These are phyloP conservation scores for Aphrophora alni DNA, from an alignment of 2,888 invertebrate species.

Conservation along the genomic window DNA sequence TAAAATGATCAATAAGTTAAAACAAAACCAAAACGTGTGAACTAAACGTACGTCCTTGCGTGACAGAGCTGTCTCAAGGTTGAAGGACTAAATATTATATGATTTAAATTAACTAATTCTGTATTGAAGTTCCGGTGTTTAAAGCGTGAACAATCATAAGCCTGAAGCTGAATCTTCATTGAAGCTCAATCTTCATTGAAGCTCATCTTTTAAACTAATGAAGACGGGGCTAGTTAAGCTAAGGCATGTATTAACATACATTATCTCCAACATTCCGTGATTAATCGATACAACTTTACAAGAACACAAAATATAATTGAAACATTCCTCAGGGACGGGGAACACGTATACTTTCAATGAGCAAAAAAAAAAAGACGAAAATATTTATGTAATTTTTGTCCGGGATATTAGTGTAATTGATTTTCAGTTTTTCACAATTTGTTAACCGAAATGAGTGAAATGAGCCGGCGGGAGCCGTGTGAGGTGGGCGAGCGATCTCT, in stretches of 20 bases:
- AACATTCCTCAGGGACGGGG: neutral
- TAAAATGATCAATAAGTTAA: too few species aligned
- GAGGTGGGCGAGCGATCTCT: neutral
- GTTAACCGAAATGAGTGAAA: neutral
- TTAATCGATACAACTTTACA: neutral
- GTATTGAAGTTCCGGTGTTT: neutral
- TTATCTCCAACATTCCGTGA: neutral
- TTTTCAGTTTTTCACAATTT: constrained; percentile 2
- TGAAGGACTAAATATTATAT: neutral
- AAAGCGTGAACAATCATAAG: neutral
- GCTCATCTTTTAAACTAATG: neutral
- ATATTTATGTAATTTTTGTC: neutral
- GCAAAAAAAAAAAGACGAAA: neutral
- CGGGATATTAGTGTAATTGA: neutral
- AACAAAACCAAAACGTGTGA: too few species aligned
- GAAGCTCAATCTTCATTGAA: neutral
- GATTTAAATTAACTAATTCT: neutral
- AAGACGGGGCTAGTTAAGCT: neutral
- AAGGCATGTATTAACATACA: neutral
- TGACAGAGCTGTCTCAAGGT: neutral
- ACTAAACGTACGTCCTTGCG: too few species aligned
- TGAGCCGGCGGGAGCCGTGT: neutral
- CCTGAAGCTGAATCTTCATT: neutral
- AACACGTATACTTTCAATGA: neutral
- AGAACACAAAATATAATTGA: neutral